Evolutionary conservation across 2,888 invertebrate genomes (phyloP), one percentile per base, ranked within the genome.

Genomic region (Drosophila anomalata): DNA sequence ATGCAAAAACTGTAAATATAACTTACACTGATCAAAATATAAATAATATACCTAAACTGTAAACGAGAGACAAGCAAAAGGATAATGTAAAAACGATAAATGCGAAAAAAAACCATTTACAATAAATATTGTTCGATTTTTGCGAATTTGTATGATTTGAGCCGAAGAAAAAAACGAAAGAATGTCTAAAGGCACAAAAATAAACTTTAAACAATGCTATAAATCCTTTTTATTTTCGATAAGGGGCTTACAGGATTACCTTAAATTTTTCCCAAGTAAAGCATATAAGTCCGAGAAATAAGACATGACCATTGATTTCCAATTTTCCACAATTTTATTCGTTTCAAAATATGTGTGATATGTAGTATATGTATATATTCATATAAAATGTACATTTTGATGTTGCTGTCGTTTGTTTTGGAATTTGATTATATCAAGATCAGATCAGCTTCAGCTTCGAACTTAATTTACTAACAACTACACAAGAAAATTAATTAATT

Each of bases 251-350:
- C 1, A 2, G 48, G 29, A 11, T 29, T 24, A 24, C 4, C 22
- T 24, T 4, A 5, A 24, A 17, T 17, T 17, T 17, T 17, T 24
- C 5, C 22, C 22, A 24, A 24, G 22, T 24, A 24, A 24, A 4
- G 22, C 4, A 5, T 24, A 4, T 0, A 3, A 24, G 22, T 3
- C 22, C 4, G 44, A 36, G n/a, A 41, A 17, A 4, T 31, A 17
- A 31, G 36, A 47, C 14, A 9, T n/a, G 14, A 8, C 22, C 0
- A 44, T 79, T 73, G 54, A 67, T 82, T 76, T 86, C 84, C 87
- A 87, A 85, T 82, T 87, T 76, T 85, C 87, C 87, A 87, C 77
- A 85, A 87, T 79, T 84, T 85, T 83, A 87, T 84, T 84, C 79
- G 74, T 74, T 79, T 83, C 77, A 85, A 84, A 87, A 83, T 73